phyloP scores from a whole-genome alignment of 2,113 vertebrate species.

The Platysteira castanea region DNA sequence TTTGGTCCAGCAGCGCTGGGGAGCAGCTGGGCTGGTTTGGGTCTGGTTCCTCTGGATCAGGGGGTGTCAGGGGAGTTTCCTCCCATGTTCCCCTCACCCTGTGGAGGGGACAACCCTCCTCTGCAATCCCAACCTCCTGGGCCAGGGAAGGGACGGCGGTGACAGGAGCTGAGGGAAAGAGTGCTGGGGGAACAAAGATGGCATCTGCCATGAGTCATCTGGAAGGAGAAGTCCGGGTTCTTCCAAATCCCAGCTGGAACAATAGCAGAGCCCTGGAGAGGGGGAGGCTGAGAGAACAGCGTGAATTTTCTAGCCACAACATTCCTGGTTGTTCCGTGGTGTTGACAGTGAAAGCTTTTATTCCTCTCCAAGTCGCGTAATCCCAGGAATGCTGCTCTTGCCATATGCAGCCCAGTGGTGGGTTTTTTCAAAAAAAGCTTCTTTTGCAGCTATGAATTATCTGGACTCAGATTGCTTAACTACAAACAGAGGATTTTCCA shows the following conservation, averaged over 20 bases:
- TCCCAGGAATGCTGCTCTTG: constrained; percentile 57
- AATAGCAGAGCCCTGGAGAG: neutral
- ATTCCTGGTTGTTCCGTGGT: constrained; percentile 23
- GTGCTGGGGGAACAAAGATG: neutral
- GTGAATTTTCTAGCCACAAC: constrained; percentile 2
- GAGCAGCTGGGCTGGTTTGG: neutral
- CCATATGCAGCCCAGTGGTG: constrained; percentile 22
- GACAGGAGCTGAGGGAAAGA: neutral
- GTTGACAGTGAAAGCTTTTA: constrained; percentile 42
- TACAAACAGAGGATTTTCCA: constrained; percentile 66
- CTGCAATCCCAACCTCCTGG: neutral
- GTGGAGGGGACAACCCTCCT: fast-evolving
- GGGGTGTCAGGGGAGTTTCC: neutral
- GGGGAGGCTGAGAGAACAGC: constrained; percentile 19
- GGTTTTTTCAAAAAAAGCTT: neutral
- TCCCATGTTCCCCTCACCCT: neutral
- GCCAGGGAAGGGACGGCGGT: fast-evolving
- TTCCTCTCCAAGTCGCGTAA: constrained; percentile 35
- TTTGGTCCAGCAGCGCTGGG: neutral
- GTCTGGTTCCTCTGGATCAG: neutral
- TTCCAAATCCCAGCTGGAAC: neutral
- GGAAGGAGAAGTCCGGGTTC: neutral
- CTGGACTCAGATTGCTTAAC: constrained; percentile 31
- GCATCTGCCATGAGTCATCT: neutral
- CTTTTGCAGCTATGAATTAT: constrained; percentile 58